phyloP scores from a whole-genome alignment of 1,140 invertebrate genomes.

The Ditylenchus dipsaci region DNA sequence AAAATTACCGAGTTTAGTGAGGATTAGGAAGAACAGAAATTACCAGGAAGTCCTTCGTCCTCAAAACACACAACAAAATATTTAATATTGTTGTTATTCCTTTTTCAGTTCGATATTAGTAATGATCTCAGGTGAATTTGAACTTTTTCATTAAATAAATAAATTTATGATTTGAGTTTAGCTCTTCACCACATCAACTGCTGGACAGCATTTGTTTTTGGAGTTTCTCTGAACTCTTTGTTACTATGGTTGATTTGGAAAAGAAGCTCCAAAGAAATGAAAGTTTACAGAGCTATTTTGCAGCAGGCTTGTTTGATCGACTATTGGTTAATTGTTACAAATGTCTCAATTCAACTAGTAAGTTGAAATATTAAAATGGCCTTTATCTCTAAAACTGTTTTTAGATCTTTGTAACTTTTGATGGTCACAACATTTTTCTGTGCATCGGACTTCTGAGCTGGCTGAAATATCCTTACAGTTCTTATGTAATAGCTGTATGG shows the following conservation, averaged over 20 bases:
- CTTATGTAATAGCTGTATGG: background rate
- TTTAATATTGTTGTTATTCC: too few species aligned
- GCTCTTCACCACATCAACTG: background rate
- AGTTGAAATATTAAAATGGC: background rate
- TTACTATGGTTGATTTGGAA: slow-evolving; percentile 1
- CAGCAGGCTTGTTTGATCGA: background rate
- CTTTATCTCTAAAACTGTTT: background rate
- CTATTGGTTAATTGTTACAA: background rate
- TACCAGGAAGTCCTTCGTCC: too few species aligned
- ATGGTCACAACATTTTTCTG: background rate
- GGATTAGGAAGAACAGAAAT: too few species aligned
- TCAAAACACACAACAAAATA: too few species aligned
- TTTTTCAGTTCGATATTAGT: too few species aligned
- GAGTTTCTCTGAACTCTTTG: background rate
- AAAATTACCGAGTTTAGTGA: too few species aligned
- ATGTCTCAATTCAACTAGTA: background rate
- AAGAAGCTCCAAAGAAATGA: background rate
- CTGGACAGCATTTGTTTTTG: background rate
- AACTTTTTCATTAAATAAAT: too few species aligned
- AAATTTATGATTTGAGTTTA: too few species aligned
- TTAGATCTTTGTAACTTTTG: background rate
- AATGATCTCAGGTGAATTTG: too few species aligned
- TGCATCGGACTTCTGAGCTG: background rate
- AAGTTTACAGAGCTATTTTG: background rate
- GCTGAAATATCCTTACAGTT: background rate